Percentiles rank a stretch among this genome's conserved stretches.
Conservation (phyloP, 2,113 vertebrate genomes). For the Ochotona curzoniae region DNA sequence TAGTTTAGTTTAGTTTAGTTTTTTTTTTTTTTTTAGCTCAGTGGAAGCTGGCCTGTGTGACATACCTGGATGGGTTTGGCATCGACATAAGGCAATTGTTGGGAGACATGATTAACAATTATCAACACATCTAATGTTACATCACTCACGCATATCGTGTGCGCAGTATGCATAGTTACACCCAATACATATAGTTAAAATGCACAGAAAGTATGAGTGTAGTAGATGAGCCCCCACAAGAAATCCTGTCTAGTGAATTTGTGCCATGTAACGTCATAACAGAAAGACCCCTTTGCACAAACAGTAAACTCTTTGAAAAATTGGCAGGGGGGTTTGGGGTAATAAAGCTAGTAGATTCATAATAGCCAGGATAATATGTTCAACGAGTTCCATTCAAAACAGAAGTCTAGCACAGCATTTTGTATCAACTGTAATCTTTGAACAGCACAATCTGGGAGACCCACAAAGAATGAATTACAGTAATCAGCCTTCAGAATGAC, state of each 20-base stretch:
- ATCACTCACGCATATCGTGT: background rate
- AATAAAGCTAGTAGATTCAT: conserved; percentile 72
- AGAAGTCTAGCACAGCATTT: conserved; percentile 76
- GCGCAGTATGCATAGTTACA: too few relatives aligned
- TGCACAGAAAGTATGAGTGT: background rate
- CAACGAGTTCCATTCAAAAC: conserved; percentile 79
- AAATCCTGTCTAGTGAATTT: background rate
- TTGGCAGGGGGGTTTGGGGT: conserved; percentile 58
- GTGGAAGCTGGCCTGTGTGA: background rate
- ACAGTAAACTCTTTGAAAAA: background rate
- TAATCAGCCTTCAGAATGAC: conserved; percentile 83
- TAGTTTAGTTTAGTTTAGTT: too few relatives aligned
- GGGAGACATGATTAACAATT: too few relatives aligned
- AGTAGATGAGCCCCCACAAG: background rate
- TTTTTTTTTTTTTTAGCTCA: background rate
- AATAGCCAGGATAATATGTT: conserved; percentile 72
- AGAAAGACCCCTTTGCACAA: background rate
- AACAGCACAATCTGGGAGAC: conserved; percentile 78
- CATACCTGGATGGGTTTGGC: background rate
- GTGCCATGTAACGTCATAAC: background rate
- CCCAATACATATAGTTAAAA: too few relatives aligned
- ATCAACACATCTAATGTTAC: background rate
- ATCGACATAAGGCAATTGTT: background rate
- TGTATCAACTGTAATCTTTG: conserved; percentile 77
- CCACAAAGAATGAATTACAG: conserved; percentile 82